Evolutionary conservation across 2,113 vertebrate genomes (phyloP).

Genomic region (Takifugu bimaculatus): DNA sequence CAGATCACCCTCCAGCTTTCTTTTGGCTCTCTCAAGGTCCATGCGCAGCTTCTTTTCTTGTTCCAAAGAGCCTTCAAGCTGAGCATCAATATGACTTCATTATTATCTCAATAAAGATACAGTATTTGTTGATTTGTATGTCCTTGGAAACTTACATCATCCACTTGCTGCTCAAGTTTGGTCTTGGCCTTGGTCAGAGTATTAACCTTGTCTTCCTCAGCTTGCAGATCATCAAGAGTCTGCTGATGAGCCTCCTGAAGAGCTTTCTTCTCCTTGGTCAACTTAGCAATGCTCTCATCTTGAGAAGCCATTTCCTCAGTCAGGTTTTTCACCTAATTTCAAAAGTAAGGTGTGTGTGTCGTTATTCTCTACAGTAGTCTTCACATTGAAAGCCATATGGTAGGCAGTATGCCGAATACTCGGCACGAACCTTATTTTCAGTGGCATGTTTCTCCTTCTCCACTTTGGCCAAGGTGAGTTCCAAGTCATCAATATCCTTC

Average conservation of each 20-base stretch:
- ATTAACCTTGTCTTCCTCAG: constrained; percentile 2
- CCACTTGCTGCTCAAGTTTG: constrained; percentile 62
- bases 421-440: constrained; percentile 76
- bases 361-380: not conserved
- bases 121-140: too few species aligned
- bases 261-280: constrained; percentile 49
- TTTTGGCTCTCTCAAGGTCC: too few species aligned
- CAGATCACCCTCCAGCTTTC: too few species aligned
- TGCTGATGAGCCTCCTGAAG: too few species aligned
- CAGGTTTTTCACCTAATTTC: constrained; percentile 43
- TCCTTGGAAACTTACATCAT: constrained; percentile 37
- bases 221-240: too few species aligned
- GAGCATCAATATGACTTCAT: too few species aligned
- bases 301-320: constrained; percentile 48
- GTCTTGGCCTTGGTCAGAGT: constrained; percentile 1
- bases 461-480: constrained; percentile 58
- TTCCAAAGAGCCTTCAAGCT: too few species aligned
- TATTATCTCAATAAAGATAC: too few species aligned
- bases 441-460: constrained; percentile 84
- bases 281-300: constrained; percentile 53
- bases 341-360: not conserved
- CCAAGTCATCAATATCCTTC: too few species aligned
- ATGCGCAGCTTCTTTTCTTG: too few species aligned
- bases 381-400: not conserved
- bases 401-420: not conserved